Percentiles rank a stretch among this genome's conserved stretches.
Evolutionary conservation across 92 coral and sea anemone genomes (phyloP).

Genomic region (Epizoanthus scotinus): DNA sequence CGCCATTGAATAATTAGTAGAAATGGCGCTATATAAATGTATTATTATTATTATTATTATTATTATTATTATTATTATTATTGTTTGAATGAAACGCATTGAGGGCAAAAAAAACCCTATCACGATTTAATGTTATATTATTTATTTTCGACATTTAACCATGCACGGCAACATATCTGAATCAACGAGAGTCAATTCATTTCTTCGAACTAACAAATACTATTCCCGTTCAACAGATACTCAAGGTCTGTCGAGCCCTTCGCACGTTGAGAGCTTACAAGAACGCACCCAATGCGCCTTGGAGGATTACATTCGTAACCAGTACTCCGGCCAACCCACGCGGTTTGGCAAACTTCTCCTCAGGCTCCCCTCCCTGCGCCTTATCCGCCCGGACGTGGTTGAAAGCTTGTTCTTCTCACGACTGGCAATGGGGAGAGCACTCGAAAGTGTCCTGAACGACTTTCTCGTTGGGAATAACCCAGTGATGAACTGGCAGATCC

Average conservation of each 20-base stretch:
- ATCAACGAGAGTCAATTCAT: background rate
- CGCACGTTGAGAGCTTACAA: conserved; percentile 82
- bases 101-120: too few relatives aligned
- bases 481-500: conserved; percentile 47
- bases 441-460: conserved; percentile 80
- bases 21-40: too few relatives aligned
- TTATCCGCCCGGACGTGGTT: conserved; percentile 76
- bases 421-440: conserved; percentile 68
- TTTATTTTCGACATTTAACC: background rate
- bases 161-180: background rate
- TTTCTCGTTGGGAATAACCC: conserved; percentile 60
- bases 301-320: conserved; percentile 88
- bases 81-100: too few relatives aligned
- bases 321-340: conserved; percentile 80
- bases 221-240: conserved; percentile 53
- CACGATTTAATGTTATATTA: background rate
- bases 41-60: too few relatives aligned
- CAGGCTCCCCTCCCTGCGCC: conserved; percentile 88
- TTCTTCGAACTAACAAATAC: too few relatives aligned
- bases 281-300: conserved; percentile 89
- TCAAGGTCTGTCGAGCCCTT: conserved; percentile 71
- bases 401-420: conserved; percentile 81
- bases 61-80: too few relatives aligned
- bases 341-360: conserved; percentile 92
- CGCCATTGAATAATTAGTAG: too few relatives aligned